Percentiles rank a stretch among this genome's conserved stretches.
phyloP scores from a whole-genome alignment of 2,113 vertebrate species.

The Saccopteryx leptura region DNA sequence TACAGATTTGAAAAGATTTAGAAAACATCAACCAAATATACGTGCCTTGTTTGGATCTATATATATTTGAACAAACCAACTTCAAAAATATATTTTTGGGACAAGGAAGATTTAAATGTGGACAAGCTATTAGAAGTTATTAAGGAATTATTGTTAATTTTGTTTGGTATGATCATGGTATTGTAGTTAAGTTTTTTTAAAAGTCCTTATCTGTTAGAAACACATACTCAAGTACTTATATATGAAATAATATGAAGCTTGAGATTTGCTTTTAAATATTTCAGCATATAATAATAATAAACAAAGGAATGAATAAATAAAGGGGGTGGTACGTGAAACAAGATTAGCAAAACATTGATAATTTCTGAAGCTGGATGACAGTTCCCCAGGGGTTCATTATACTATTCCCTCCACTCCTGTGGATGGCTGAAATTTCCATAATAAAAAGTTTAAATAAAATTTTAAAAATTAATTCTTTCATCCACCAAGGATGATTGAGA shows the following conservation, averaged over 20 bases:
- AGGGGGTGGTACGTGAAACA: not conserved
- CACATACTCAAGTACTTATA: not conserved
- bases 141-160: constrained; percentile 22
- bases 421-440: not conserved
- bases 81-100: not conserved
- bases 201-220: not conserved
- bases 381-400: not conserved
- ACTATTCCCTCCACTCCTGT: not conserved
- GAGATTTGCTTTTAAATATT: constrained; percentile 25
- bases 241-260: not conserved
- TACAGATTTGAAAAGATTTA: not conserved
- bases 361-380: constrained; percentile 6
- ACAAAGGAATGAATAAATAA: constrained; percentile 7
- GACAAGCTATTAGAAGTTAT: not conserved
- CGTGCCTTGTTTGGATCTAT: not conserved
- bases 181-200: not conserved
- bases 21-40: constrained; percentile 36
- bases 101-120: not conserved
- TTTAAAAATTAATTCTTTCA: constrained; percentile 43
- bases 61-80: constrained; percentile 32
- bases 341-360: not conserved
- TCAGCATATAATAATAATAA: constrained; percentile 21
- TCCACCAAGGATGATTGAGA: not conserved
- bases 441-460: constrained; percentile 62
- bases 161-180: not conserved